Base-by-base conservation (phyloP, 2,797 vertebrate species). In the Neosalanx taihuensis region DNA sequence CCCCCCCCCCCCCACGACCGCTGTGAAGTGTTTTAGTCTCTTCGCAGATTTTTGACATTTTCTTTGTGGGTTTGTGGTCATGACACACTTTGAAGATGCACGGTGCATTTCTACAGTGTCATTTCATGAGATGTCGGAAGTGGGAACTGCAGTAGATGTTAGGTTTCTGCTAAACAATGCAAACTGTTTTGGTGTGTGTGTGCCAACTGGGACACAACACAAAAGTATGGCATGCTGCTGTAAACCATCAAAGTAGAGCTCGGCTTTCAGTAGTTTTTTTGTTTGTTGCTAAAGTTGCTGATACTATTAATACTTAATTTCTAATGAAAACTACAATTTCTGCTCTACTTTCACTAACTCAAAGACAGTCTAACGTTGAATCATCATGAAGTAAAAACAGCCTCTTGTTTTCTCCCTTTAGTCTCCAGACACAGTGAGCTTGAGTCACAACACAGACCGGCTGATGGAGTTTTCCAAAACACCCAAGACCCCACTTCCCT, bases 351-450 rank as follows among this genome's bases (percentile, higher is more conserved):
- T 41, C 37, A 41, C 37, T 9, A 41, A 41, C 37, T 41, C 9
- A 12, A 60, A 26, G 58, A 60, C 23, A 35, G 31, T n/a, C 62
- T 37, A 35, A 20, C n/a, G 69, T 51, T 4, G 3, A 13, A 26
- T 62, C 35, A 18, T 58, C 31, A 26, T 20, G 15, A 26, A 3
- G 13, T n/a, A 18, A 63, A n/a, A 58, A 31, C 61, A 1, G 12
- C 12, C 5, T 20, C 75, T 83, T 13, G 3, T 75, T 68, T 79
- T 67, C 18, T n/a, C 59, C 15, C 69, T 62, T 59, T 87, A 99
- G 97, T 94, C 96, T 18, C 93, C 95, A 29, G 94, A 99, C 71
- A 96, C 94, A 0, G 84, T 96, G 80, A 93, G 92, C 62, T 88
- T 95, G 73, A 94, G 89, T 78, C 91, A 93, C 73, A 91, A 91